A percentile compares a stretch with the other conserved stretches of the same genome.
Conservation (phyloP, 2,113 vertebrate species). For the Otis tarda region DNA sequence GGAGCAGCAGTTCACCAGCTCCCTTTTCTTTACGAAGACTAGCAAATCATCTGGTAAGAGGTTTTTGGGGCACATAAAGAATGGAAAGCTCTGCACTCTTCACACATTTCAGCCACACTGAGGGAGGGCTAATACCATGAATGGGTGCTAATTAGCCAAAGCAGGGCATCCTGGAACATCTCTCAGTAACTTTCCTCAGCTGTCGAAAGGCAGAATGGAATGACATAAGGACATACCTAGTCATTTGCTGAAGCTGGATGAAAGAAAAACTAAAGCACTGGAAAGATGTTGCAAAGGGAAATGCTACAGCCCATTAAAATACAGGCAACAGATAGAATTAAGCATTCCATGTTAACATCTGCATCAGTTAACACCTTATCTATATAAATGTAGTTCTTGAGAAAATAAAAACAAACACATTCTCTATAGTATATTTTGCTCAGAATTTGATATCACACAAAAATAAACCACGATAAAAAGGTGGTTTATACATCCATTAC, state of each 20-base stretch:
- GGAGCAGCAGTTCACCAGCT: neutral
- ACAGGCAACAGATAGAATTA: neutral
- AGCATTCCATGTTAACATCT: neutral
- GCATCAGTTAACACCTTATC: neutral
- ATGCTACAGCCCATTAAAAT: neutral
- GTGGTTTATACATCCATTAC: neutral
- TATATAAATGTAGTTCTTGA: neutral
- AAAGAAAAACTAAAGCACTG: neutral
- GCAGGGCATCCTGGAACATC: neutral
- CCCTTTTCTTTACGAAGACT: neutral
- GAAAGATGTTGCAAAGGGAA: neutral
- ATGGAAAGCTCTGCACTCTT: neutral
- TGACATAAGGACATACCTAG: neutral
- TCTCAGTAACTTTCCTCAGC: neutral
- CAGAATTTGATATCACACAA: neutral
- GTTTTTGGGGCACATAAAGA: neutral
- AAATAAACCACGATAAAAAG: neutral
- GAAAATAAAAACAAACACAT: neutral
- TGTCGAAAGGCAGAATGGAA: neutral
- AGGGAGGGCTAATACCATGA: neutral
- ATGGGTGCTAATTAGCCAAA: neutral
- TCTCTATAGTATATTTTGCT: neutral
- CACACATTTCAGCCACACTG: accelerated
- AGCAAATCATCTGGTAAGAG: neutral
- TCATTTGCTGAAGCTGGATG: neutral